phyloP scores from a whole-genome alignment of 2,113 vertebrate genomes.

The Piaya cayana region DNA sequence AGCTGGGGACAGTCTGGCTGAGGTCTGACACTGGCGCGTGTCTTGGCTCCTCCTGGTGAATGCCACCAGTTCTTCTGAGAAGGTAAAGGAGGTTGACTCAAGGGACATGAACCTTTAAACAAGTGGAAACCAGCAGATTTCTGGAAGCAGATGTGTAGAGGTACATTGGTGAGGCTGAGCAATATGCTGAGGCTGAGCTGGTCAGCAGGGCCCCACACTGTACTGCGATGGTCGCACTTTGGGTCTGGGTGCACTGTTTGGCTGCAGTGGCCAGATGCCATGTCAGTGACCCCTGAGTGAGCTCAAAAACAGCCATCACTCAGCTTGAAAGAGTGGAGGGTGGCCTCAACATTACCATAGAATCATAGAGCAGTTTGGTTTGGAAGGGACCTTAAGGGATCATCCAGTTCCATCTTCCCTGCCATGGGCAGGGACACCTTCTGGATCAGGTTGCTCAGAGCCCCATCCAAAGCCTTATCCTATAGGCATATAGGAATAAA shows the following conservation, averaged over 20 bases:
- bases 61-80: no score
- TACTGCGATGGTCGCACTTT: accelerated
- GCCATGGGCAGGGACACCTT: no score
- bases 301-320: accelerated
- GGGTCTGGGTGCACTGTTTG: accelerated
- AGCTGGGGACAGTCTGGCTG: neutral
- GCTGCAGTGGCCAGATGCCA: neutral
- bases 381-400: no score
- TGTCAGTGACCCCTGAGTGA: neutral
- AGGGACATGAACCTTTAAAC: neutral
- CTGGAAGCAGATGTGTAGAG: neutral
- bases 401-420: no score
- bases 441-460: no score
- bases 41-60: neutral
- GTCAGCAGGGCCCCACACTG: accelerated
- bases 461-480: no score
- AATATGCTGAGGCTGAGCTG: neutral
- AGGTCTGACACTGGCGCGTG: accelerated
- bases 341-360: neutral
- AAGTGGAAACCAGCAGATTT: neutral
- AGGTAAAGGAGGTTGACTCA: neutral
- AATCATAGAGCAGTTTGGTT: no score
- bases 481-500: neutral
- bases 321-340: accelerated
- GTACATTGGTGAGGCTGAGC: neutral